Evolutionary conservation across 1,140 invertebrate genomes (phyloP).

Genomic region (Heterodera schachtii): DNA sequence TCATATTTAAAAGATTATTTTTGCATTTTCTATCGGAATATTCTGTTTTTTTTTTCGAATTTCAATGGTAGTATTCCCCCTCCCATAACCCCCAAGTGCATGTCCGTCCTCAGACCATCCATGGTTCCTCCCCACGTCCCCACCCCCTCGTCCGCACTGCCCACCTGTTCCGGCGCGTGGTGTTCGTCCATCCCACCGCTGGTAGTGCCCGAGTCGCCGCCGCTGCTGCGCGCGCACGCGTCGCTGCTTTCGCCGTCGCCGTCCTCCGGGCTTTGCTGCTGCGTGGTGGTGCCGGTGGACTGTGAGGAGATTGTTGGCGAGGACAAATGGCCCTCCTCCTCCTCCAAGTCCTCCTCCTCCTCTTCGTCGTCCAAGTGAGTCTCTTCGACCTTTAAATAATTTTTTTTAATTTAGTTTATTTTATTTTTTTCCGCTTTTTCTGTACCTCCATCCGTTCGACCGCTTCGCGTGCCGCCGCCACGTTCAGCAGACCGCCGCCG

Average conservation of each 20-base stretch:
- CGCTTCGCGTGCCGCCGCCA: neutral
- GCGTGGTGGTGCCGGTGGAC: conserved; percentile 24
- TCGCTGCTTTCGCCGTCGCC: conserved; percentile 15
- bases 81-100: no score
- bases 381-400: conserved; percentile 14
- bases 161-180: neutral
- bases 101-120: no score
- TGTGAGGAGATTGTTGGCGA: conserved; percentile 30
- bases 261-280: conserved; percentile 26
- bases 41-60: no score
- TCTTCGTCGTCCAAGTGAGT: conserved; percentile 12
- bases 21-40: no score
- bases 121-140: no score
- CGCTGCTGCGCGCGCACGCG: neutral
- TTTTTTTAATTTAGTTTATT: neutral
- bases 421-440: neutral
- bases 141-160: no score
- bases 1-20: no score
- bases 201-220: conserved; percentile 5
- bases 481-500: neutral
- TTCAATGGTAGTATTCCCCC: no score
- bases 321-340: conserved; percentile 13
- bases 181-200: neutral
- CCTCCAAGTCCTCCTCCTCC: conserved; percentile 3
- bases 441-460: neutral